These are phyloP conservation scores for Orgyia antiqua DNA, from an alignment of 2,888 invertebrate genomes.

Conservation along the genomic window DNA sequence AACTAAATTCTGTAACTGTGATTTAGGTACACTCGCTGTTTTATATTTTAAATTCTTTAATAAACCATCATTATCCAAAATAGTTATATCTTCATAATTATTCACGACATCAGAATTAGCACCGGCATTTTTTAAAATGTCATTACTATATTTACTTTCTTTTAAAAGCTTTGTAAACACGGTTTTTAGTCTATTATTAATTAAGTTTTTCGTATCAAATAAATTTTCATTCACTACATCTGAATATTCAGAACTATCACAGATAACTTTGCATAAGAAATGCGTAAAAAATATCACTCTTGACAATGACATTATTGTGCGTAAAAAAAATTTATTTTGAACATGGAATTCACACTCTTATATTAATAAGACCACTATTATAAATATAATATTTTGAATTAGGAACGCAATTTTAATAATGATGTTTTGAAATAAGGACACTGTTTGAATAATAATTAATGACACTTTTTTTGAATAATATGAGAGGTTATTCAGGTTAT, in stretches of 20 bases:
- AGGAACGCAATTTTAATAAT: conserved; percentile 1
- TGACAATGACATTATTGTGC: conserved; percentile 11
- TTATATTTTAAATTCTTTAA: conserved; percentile 59
- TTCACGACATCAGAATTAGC: conserved; percentile 42
- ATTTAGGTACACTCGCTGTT: conserved; percentile 35
- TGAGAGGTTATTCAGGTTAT: conserved; percentile 15
- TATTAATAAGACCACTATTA: neutral
- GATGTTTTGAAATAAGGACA: neutral
- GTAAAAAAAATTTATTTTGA: neutral
- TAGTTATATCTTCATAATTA: conserved; percentile 58
- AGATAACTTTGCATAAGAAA: conserved; percentile 26
- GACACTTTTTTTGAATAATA: conserved; percentile 2
- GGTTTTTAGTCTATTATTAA: conserved; percentile 31
- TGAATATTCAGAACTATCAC: conserved; percentile 21
- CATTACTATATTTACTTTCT: conserved; percentile 41
- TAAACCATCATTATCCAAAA: conserved; percentile 52
- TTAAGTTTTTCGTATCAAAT: conserved; percentile 40
- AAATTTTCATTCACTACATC: conserved; percentile 39
- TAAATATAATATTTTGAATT: too few species aligned
- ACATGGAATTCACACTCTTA: conserved; percentile 2
- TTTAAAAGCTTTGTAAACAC: conserved; percentile 36
- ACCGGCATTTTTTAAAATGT: conserved; percentile 39
- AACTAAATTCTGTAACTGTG: conserved; percentile 27
- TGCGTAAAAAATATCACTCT: conserved; percentile 33
- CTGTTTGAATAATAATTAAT: neutral